phyloP scores from a whole-genome alignment of 2,113 vertebrate genomes.

The Piaya cayana region DNA sequence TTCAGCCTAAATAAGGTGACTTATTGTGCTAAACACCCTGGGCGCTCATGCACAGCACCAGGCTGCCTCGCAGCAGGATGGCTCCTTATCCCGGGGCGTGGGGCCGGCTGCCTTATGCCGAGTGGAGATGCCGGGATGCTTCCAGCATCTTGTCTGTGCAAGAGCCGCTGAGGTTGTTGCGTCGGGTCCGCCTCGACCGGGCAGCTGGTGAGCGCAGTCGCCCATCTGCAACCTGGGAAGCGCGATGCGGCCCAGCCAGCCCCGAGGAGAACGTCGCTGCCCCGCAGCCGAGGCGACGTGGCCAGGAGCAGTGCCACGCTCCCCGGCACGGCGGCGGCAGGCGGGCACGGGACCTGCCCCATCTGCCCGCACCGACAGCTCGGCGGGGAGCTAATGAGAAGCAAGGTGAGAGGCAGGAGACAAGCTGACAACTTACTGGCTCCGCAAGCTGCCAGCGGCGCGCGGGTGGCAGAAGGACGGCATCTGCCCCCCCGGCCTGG shows the following conservation, averaged over 20 bases:
- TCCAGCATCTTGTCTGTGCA: neutral
- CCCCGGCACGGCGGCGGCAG: neutral
- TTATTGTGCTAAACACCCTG: neutral
- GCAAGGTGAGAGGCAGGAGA: conserved; percentile 68
- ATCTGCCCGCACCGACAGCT: conserved; percentile 56
- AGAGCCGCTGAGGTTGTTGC: fast-evolving
- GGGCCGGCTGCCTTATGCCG: neutral
- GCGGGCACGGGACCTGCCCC: conserved; percentile 25
- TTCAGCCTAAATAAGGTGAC: too few species aligned
- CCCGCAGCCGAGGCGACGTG: fast-evolving
- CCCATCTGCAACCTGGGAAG: neutral
- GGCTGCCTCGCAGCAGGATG: neutral
- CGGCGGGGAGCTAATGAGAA: conserved; percentile 77
- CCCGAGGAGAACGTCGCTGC: neutral
- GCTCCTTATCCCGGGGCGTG: neutral
- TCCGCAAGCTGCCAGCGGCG: conserved; percentile 34
- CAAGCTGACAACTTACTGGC: conserved; percentile 50
- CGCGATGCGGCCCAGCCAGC: fast-evolving
- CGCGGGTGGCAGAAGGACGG: conserved; percentile 51
- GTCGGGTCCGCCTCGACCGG: fast-evolving
- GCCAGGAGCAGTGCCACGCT: neutral
- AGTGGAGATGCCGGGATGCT: neutral
- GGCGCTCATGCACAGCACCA: neutral
- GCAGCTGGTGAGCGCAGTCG: neutral
- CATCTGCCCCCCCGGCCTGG: neutral